A percentile compares a stretch with the other conserved stretches of the same genome.
phyloP scores from a whole-genome alignment of 2,888 invertebrate species.

The Dynastes maya region DNA sequence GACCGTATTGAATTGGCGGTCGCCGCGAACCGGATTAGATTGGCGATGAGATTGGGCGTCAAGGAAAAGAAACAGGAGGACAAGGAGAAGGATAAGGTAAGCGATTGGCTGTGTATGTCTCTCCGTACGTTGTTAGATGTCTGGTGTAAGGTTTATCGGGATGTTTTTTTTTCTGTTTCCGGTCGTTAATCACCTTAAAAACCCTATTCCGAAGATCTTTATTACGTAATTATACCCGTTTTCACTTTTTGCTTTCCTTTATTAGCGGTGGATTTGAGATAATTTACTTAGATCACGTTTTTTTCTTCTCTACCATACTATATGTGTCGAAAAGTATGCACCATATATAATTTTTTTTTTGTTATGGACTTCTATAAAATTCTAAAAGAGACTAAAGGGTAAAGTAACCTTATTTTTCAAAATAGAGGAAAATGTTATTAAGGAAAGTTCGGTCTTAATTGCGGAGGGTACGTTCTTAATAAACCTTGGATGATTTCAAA shows the following conservation, averaged over 20 bases:
- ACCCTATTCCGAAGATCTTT: not conserved
- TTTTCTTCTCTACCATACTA: too few relatives aligned
- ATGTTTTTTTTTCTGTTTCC: not conserved
- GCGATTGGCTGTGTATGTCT: not conserved
- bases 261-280: too few relatives aligned
- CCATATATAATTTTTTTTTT: too few relatives aligned
- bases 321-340: too few relatives aligned
- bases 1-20: slow-evolving; percentile 90
- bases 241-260: not conserved
- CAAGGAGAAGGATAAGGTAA: slow-evolving; percentile 68
- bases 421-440: too few relatives aligned
- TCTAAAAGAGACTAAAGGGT: too few relatives aligned
- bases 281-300: too few relatives aligned
- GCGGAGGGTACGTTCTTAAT: too few relatives aligned
- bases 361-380: too few relatives aligned
- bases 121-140: not conserved
- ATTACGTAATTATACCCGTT: slow-evolving; percentile 4
- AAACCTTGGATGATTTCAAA: too few relatives aligned
- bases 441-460: too few relatives aligned
- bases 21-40: slow-evolving; percentile 86
- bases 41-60: slow-evolving; percentile 86
- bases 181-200: slow-evolving; percentile 3
- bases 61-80: slow-evolving; percentile 76
- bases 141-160: not conserved
- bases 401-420: too few relatives aligned